Conservation (phyloP, 30 jellyfish, hydroid and myxozoan genomes). For the Morbakka virulenta region DNA sequence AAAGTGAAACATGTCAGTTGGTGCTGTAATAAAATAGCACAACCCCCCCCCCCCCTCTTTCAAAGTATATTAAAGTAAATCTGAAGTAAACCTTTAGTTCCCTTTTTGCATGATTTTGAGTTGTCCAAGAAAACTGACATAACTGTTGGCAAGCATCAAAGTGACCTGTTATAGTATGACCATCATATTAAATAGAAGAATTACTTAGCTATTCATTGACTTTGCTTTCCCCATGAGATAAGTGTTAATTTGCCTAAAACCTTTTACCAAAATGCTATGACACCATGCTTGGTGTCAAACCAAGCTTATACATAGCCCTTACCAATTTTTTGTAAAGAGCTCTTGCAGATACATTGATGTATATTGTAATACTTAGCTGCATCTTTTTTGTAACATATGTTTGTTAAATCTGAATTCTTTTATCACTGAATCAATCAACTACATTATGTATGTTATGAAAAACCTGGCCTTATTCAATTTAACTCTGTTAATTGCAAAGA, state of each 20-base stretch:
- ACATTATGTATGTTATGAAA: too few species aligned
- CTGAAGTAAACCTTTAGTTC: slow-evolving; percentile 18
- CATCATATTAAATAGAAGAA: slow-evolving; percentile 12
- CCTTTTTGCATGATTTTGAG: slow-evolving; percentile 36
- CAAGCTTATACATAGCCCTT: slow-evolving; percentile 45
- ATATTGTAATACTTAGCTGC: slow-evolving; percentile 18
- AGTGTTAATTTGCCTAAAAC: slow-evolving; percentile 19
- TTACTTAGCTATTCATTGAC: slow-evolving; percentile 21
- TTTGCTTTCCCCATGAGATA: slow-evolving; percentile 36
- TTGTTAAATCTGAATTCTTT: too few species aligned
- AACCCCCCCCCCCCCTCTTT: slow-evolving; percentile 31
- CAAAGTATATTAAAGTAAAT: slow-evolving; percentile 12
- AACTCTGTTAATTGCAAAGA: too few species aligned
- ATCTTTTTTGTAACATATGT: slow-evolving; percentile 7
- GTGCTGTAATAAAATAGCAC: slow-evolving; percentile 32
- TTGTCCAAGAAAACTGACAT: slow-evolving; percentile 43
- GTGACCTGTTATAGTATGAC: slow-evolving; percentile 36
- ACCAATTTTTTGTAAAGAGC: slow-evolving; percentile 39
- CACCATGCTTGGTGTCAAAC: slow-evolving; percentile 41
- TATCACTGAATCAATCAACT: too few species aligned
- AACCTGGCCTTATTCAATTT: too few species aligned
- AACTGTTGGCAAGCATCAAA: slow-evolving; percentile 21
- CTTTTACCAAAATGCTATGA: slow-evolving; percentile 45
- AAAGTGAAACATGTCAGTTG: slow-evolving; percentile 21
- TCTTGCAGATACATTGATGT: slow-evolving; percentile 16